Evolutionary conservation across 2,888 invertebrate species (phyloP), one percentile per base, ranked within the genome.

Genomic region (Athrips mouffetella): DNA sequence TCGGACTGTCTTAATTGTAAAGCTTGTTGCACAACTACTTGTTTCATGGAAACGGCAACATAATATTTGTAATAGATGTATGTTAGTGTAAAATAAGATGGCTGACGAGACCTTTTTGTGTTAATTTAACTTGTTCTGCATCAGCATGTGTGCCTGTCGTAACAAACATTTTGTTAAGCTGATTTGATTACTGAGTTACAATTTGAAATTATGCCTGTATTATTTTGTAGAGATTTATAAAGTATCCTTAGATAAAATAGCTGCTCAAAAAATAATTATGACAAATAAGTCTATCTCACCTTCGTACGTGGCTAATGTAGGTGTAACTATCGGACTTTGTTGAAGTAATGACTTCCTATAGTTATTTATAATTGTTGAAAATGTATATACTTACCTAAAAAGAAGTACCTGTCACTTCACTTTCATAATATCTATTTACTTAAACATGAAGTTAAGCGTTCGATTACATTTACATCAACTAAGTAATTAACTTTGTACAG

Each of bases 401-500:
- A 39, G 13, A 33, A 48, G 46, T 50, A 50, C 48, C 53, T 50
- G 53, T 53, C 42, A 50, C 46, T 48, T 50, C 45, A 45, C 42
- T 49, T 45, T 49, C 45, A 45, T 49, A 35, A 42, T 47, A 15
- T 13, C n/a, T 31, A 47, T 48, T 25, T 49, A 45, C 31, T 39
- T 48, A 23, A 20, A 21, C 47, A 45, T 52, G 41, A 47, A 54
- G 44, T 49, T 53, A 47, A 50, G 48, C 45, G 40, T 51, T 51
- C 54, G 33, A 49, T 47, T 52, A 47, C 45, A 48, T 51, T 51
- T 54, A 50, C 58, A 46, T 55, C 46, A 47, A 45, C 41, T 54
- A 51, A 52, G 45, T 47, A 51, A 49, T 53, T 55, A 49, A 51
- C 52, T 58, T 57, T 55, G 53, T 58, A 55, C 58, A 55, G 53